Evolutionary conservation across 2,797 vertebrate genomes (phyloP), one percentile per base, ranked within the genome.

Genomic region (Galaxias olidus): DNA sequence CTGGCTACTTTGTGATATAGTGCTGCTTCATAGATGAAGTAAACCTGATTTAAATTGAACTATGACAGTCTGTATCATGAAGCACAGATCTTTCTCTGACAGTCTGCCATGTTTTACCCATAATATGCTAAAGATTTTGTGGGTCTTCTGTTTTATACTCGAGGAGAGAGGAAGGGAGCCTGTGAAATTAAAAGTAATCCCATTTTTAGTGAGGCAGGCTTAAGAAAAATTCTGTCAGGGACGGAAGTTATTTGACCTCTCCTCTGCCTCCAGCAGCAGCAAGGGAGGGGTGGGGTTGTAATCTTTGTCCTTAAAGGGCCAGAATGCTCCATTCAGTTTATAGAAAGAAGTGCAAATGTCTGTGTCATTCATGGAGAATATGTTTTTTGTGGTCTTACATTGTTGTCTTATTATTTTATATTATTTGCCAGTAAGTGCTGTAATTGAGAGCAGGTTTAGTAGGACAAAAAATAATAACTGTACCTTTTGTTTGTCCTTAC

Each of bases 121-220:
- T 69, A 48, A 69, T 65, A 6, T 8, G 49, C 66, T 82, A 77
- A 84, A 76, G 75, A 78, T 81, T 74, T 77, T 53, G 48, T 20
- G 58, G 15, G 8, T 17, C 61, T 77, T 81, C 86, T 85, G 72
- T 76, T 82, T 75, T 78, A 49, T 46, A 57, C 1, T 63, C 46
- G 44, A 69, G 67, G 55, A 74, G 59, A 63, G 17, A 59, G 59
- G 56, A 73, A 62, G 54, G 51, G 63, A 73, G 61, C 61, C 66
- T 50, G 55, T 11, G 58, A 0, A 43, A 66, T 78, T 79, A 75
- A 85, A 85, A 83, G 69, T 19, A 45, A 58, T 50, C 65, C 56
- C n/a, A 54, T 56, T 48, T 67, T 72, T 63, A 63, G 11, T 18
- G 17, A n/a, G 18, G 19, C 14, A 15, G 45, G 13, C 63, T 60